These are phyloP conservation scores for Empidonax traillii DNA, from an alignment of 2,113 vertebrate species.

Conservation along the genomic window DNA sequence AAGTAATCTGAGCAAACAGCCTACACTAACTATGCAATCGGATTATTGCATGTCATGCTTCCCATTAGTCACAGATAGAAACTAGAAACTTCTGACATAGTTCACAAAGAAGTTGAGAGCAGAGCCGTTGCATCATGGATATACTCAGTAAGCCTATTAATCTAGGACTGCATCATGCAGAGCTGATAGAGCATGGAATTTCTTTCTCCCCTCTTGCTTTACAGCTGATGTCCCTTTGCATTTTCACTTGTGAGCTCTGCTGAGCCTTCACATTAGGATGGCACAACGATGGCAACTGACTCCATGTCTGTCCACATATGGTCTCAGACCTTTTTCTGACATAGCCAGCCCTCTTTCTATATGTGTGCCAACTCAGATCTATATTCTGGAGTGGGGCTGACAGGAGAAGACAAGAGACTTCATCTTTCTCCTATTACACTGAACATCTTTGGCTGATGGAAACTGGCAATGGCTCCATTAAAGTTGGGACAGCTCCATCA, in stretches of 20 bases:
- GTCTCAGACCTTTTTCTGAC: neutral
- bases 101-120: constrained; percentile 37
- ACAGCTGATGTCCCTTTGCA: neutral
- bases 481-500: neutral
- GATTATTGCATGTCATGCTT: constrained; percentile 27
- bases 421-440: neutral
- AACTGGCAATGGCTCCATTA: neutral
- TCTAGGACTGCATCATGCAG: neutral
- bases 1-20: constrained; percentile 69
- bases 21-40: constrained; percentile 28
- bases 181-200: neutral
- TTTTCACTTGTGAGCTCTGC: neutral
- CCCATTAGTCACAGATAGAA: constrained; percentile 55
- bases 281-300: neutral
- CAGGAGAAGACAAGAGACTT: neutral
- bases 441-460: fast-evolving
- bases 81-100: constrained; percentile 50
- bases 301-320: neutral
- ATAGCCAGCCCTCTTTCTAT: neutral
- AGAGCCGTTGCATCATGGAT: neutral
- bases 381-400: neutral
- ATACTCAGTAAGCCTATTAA: neutral
- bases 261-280: neutral
- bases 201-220: neutral
- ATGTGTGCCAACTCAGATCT: neutral